These are phyloP conservation scores for Brachyistius frenatus DNA, from an alignment of 2,113 vertebrate genomes.

Conservation along the genomic window DNA sequence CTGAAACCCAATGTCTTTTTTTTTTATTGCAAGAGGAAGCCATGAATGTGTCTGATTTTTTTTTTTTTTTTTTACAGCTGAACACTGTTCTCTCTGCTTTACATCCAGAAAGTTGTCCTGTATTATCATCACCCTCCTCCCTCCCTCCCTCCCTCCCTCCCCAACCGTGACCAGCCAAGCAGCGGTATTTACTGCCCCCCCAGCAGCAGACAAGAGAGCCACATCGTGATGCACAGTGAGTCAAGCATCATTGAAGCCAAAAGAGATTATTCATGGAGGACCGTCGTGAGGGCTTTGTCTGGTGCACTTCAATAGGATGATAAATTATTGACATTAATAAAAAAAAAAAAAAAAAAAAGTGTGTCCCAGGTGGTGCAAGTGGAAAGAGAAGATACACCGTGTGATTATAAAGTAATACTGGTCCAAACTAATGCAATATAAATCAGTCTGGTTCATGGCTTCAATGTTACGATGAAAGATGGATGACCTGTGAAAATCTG, in stretches of 20 bases:
- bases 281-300: background rate
- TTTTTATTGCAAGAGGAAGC: conserved; percentile 14
- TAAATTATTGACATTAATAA: conserved; percentile 6
- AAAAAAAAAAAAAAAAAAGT: background rate
- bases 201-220: conserved; percentile 25
- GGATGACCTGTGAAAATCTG: conserved; percentile 1
- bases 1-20: background rate
- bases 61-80: background rate
- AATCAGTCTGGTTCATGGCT: background rate
- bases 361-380: background rate
- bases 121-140: conserved; percentile 18
- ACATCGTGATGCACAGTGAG: conserved; percentile 10
- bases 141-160: conserved; percentile 11
- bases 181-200: conserved; percentile 45
- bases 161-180: conserved; percentile 47
- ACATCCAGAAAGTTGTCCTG: conserved; percentile 24
- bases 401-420: background rate
- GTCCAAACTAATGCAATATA: conserved; percentile 3
- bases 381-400: background rate
- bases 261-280: conserved; percentile 25
- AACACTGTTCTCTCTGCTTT: conserved; percentile 15
- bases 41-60: background rate
- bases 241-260: conserved; percentile 3
- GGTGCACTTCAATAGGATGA: background rate
- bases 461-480: background rate